Conservation (phyloP, 1,140 invertebrate genomes). For the Rhagoletis zephyria region DNA sequence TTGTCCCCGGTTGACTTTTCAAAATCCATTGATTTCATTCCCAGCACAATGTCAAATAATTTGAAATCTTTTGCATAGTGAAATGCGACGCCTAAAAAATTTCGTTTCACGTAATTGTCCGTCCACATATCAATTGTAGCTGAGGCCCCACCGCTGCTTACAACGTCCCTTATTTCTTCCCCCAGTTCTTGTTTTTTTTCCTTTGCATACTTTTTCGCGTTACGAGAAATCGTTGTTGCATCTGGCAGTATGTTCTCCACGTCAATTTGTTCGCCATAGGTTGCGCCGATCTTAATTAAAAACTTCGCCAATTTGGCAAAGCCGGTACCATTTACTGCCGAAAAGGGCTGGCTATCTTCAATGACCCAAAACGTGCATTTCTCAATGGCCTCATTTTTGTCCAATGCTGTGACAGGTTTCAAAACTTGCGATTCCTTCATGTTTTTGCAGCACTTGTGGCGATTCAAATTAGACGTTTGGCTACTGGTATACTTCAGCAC, state of each 20-base stretch:
- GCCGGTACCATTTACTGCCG: background rate
- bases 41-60: background rate
- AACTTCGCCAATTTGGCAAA: conserved; percentile 6
- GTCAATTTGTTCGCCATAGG: too few relatives aligned
- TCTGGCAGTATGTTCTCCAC: too few relatives aligned
- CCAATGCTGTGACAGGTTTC: background rate
- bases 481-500: background rate
- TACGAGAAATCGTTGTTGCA: too few relatives aligned
- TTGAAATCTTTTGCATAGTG: background rate
- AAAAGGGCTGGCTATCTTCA: conserved; percentile 45
- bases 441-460: background rate
- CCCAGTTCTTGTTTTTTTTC: conserved; percentile 6
- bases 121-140: conserved; percentile 42
- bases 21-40: conserved; percentile 7
- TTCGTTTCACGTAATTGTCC: conserved; percentile 29
- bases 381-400: conserved; percentile 30
- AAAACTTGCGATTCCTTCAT: background rate
- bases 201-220: background rate
- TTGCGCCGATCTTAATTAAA: too few relatives aligned
- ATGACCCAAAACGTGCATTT: background rate
- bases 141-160: background rate
- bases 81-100: background rate
- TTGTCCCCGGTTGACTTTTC: background rate
- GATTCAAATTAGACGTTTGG: conserved; percentile 28
- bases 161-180: background rate